Conservation (phyloP, 2,888 invertebrate species). For the Athetis lepigone region DNA sequence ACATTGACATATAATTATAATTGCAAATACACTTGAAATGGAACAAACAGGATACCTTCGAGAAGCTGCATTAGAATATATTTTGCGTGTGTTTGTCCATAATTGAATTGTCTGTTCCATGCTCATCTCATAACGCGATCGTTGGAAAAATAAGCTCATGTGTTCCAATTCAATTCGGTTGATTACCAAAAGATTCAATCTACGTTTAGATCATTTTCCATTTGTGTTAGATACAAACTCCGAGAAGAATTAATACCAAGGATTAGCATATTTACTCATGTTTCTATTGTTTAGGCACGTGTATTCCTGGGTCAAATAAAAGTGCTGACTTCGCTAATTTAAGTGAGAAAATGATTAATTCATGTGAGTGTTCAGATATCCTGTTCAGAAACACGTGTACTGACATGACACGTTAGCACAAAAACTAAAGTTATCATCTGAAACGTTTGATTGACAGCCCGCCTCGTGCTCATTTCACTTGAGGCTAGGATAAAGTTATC, state of each 20-base stretch:
- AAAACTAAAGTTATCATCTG: too few species aligned
- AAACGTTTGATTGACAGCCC: too few species aligned
- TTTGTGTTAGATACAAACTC: neutral
- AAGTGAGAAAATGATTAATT: too few species aligned
- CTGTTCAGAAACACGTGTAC: too few species aligned
- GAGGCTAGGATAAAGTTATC: too few species aligned
- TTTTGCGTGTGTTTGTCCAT: constrained; percentile 46
- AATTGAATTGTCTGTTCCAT: constrained; percentile 59
- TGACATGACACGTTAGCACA: too few species aligned
- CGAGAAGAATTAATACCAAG: neutral
- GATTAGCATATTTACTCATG: constrained; percentile 9
- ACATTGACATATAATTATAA: constrained; percentile 47
- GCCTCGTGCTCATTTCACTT: too few species aligned
- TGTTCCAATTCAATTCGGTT: constrained; percentile 31
- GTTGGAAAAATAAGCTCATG: constrained; percentile 41
- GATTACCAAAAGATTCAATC: constrained; percentile 23
- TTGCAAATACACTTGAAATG: constrained; percentile 60
- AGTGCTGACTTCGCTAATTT: neutral
- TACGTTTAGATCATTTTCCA: constrained; percentile 5
- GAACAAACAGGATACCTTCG: constrained; percentile 61
- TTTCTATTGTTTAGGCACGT: neutral
- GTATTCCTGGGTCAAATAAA: neutral
- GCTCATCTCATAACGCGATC: constrained; percentile 21
- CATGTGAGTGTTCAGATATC: too few species aligned
- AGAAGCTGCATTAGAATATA: constrained; percentile 57